Evolutionary conservation across 2,797 vertebrate genomes (phyloP), one percentile per base, ranked within the genome.

Genomic region (Scolopax bukidnonensis): DNA sequence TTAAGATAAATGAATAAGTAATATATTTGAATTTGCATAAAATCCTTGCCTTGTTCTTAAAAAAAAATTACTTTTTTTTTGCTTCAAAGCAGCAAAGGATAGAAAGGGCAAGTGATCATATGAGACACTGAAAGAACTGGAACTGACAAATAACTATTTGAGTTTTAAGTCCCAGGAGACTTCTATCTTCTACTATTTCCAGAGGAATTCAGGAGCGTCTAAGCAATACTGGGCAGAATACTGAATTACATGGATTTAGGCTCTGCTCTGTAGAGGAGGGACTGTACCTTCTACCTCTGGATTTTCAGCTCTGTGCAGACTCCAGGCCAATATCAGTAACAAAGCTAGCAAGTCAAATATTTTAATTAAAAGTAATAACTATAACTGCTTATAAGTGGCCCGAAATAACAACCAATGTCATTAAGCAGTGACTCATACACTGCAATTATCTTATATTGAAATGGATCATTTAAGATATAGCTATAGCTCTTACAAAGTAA

Each of bases 321-420:
- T 84, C 10, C 16, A 77, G 40, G 11, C 9, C 32, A 19, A 57
- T 43, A 5, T 23, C 77, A 74, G 32, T 33, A 80, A 27, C 14
- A 53, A 3, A 64, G 11, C 12, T 48, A 85, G 5, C 12, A 89
- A 74, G 33, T 23, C 56, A 93, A 89, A 67, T 21, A 48, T 36
- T 86, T 93, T 71, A 60, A 83, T 83, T 76, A 87, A 89, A 94
- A 95, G 45, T 79, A 80, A 25, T 36, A 83, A 60, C 40, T 68
- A 11, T 23, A 80, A 71, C 16, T 68, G 24, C 23, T 67, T 51
- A 41, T 41, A 89, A 93, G 38, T 57, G 32, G 14, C 14, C 48
- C 0, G 0, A 92, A 95, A 87, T 65, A 89, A 69, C 25, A 89
- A 20, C 6, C 16, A 71, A 12, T 41, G 43, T 69, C 40, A 74